Evolutionary conservation across 2,113 vertebrate species (phyloP).

Genomic region (Sitta europaea): DNA sequence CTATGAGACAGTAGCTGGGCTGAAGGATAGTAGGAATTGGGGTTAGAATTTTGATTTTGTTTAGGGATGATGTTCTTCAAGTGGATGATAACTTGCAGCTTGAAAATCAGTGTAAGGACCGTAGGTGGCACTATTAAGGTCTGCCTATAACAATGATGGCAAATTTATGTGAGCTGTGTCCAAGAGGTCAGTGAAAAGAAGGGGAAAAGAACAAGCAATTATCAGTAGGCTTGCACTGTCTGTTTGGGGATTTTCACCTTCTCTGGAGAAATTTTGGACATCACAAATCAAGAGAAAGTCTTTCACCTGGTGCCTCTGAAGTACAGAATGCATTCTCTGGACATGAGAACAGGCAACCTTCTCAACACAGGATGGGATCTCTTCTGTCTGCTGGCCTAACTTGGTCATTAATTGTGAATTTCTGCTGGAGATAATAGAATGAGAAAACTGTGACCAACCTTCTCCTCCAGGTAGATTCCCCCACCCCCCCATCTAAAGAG

Average conservation of each 20-base stretch:
- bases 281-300: neutral
- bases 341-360: neutral
- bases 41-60: neutral
- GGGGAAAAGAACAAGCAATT: neutral
- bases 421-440: neutral
- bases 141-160: neutral
- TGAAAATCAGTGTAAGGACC: neutral
- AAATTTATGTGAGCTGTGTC: neutral
- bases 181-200: neutral
- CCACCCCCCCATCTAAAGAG: neutral
- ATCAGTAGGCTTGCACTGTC: neutral
- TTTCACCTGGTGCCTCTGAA: neutral
- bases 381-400: neutral
- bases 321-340: neutral
- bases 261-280: neutral
- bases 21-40: neutral
- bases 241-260: neutral
- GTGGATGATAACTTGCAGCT: neutral
- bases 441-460: neutral
- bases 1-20: neutral
- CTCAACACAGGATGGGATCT: neutral
- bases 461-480: neutral
- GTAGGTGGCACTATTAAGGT: neutral
- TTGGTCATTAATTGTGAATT: neutral
- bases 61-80: neutral